Base-by-base conservation (phyloP, 2,113 vertebrate species). In the Python bivittatus region DNA sequence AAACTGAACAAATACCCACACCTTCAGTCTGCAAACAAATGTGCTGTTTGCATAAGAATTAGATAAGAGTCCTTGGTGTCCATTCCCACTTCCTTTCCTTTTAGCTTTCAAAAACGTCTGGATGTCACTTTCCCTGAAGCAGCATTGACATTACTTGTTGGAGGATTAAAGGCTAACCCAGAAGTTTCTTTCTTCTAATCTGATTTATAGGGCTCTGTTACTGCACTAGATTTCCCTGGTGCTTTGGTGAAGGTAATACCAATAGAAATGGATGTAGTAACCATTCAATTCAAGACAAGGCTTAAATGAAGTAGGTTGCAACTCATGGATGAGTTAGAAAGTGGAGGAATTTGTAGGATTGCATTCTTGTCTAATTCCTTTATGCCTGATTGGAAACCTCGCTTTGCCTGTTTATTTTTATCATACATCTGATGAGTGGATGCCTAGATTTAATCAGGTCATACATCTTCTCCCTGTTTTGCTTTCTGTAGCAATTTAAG, bases 371-470 rank as follows among this genome's bases (percentile, higher is more conserved):
- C 64, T 83, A 79, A 92, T 68, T 92, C 58, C 58, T 79, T 85
- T 92, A 88, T 20, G 61, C 85, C 86, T 79, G 42, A 29, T 89
- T 89, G 56, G 54, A 89, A 89, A n/a, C n/a, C 56, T 89, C n/a
- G 61, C 44, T 92, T 92, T 89, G 87, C 87, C 72, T 38, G 29
- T 89, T 92, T 92, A 89, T 92, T 92, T 92, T 89, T 92, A 92
- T 92, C 91, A 57, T 84, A 44, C 72, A 52, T 91, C 88, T 89
- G 87, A 92, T 85, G 91, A 58, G 91, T 64, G 61, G 88, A 85
- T 89, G 91, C 91, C 54, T 92, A 92, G 72, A 89, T 92, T 92
- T 92, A 92, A 92, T 92, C 91, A 85, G 91, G 91, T 92, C 91
- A 92, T 89, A 64, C 64, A 57, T 89, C 38, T 33, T 58, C 54